Base-by-base conservation (phyloP, 2,113 vertebrate genomes). In the Ochotona curzoniae region DNA sequence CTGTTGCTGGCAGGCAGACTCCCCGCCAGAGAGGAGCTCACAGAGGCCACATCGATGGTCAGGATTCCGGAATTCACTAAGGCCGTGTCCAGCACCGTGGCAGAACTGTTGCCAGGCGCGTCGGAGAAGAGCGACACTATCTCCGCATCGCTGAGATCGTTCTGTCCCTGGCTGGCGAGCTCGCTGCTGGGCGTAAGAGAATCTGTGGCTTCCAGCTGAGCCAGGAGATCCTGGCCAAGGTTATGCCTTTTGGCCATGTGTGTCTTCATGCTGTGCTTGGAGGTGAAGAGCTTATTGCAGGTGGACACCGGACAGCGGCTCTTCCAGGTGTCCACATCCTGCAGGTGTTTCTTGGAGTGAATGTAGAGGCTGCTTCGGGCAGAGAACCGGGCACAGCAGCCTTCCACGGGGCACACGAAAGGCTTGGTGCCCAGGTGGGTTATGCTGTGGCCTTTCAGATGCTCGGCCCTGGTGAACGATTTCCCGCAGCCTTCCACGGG, bases 291-390 rank as follows among this genome's bases (percentile, higher is more conserved):
- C 90, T 99, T 99, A 96, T 98, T 99, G 97, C 99, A 99, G 96
- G 98, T 98, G n/a, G 99, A 97, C 69, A 99, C 97, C 1, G 99
- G 99, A 85, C 99, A 99, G 32, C 98, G 98, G 26, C 98, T 99
- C 90, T 99, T 98, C 90, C 99, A 97, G 0, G 98, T 97, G 89
- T 99, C 98, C 82, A 97, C 98, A 60, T 99, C 99, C 95, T 99
- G 99, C 93, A 99, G 98, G 90, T 99, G 99, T 93, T 99, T 99
- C 97, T 99, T 99, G 82, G 99, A 99, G 97, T 99, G 99, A 94
- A 99, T 99, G 97, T 99, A 99, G 21, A 99, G 97, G 90, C 99
- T 99, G 96, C 99, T 99, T 76, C 99, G 98, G 25, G 99, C 99
- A 21, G 99, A 99, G 97, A 99, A 99, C 94, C 99, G 99, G 67